Evolutionary conservation across 2,797 vertebrate genomes (phyloP).

Genomic region (Dicrostonyx torquatus): DNA sequence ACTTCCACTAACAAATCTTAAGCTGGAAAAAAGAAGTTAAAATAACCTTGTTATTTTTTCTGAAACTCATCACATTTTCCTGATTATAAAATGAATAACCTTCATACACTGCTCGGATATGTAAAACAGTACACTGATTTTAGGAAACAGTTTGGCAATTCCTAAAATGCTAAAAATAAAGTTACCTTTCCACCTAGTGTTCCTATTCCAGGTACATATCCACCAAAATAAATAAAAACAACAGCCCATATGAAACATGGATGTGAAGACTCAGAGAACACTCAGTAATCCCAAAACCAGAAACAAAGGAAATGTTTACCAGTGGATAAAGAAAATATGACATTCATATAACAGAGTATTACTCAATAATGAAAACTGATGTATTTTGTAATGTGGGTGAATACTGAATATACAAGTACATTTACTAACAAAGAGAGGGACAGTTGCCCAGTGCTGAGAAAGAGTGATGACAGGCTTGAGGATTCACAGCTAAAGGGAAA

Average conservation of each 20-base stretch:
- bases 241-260: constrained; percentile 7
- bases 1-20: constrained; percentile 98
- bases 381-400: neutral
- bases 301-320: constrained; percentile 23
- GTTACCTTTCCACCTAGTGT: constrained; percentile 1
- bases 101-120: neutral
- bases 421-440: constrained; percentile 28
- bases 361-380: constrained; percentile 31
- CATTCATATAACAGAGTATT: constrained; percentile 23
- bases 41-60: constrained; percentile 46
- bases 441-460: neutral
- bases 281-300: neutral
- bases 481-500: neutral
- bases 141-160: constrained; percentile 40
- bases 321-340: constrained; percentile 16
- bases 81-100: constrained; percentile 53
- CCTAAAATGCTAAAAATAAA: constrained; percentile 54
- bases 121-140: constrained; percentile 5
- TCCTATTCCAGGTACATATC: constrained; percentile 5
- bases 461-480: neutral
- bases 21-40: constrained; percentile 77
- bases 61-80: constrained; percentile 29
- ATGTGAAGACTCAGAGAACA: neutral
- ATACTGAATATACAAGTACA: constrained; percentile 37
- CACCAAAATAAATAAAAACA: constrained; percentile 44